Conservation (phyloP, 2,113 vertebrate species). For the Tragelaphus buxtoni region DNA sequence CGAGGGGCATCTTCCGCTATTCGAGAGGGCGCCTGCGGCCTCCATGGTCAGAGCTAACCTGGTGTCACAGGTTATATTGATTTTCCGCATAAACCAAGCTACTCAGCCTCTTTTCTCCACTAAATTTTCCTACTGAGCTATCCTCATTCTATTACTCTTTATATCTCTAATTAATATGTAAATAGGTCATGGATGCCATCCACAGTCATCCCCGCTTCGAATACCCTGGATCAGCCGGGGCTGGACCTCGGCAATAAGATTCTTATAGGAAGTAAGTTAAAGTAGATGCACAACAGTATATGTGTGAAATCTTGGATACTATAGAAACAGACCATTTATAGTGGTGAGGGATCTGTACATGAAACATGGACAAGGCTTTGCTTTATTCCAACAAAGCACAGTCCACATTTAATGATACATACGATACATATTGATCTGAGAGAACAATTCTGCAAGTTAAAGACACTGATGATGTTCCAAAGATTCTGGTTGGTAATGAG, state of each 20-base stretch:
- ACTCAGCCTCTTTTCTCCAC: too few species aligned
- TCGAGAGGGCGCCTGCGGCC: too few species aligned
- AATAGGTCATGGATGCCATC: too few species aligned
- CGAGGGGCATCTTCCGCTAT: too few species aligned
- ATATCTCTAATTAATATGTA: too few species aligned
- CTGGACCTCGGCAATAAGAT: neutral
- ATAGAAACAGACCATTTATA: neutral
- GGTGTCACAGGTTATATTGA: too few species aligned
- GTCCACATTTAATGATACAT: neutral
- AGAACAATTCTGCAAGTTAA: neutral
- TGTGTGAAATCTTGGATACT: neutral
- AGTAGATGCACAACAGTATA: neutral
- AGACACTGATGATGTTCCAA: neutral
- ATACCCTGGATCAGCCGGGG: too few species aligned
- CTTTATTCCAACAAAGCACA: neutral
- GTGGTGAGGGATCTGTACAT: neutral
- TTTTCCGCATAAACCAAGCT: too few species aligned
- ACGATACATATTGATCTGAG: neutral
- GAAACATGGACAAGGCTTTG: neutral
- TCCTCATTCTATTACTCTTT: too few species aligned
- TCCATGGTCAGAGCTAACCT: too few species aligned
- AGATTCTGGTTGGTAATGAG: neutral
- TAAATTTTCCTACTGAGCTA: too few species aligned
- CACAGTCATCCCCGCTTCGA: too few species aligned
- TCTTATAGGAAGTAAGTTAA: neutral